phyloP scores from a whole-genome alignment of 1,140 invertebrate species.

The Phocides pigmalion region DNA sequence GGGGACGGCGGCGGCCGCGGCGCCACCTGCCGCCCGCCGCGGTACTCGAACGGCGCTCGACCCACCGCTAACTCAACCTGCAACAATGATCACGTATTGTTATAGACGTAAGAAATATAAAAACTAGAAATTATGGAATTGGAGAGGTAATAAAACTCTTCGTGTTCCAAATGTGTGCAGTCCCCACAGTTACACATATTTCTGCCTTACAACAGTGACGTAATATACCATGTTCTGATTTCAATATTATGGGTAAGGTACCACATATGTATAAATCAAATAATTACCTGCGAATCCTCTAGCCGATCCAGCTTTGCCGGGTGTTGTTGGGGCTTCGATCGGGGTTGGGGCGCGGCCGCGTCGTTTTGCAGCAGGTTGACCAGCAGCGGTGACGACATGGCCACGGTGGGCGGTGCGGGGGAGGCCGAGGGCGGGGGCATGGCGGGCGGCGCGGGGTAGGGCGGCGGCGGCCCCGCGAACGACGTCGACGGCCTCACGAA shows the following conservation, averaged over 20 bases:
- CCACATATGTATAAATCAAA: too few species aligned
- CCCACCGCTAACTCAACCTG: slow-evolving; percentile 76
- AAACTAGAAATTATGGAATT: too few species aligned
- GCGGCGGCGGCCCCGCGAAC: slow-evolving; percentile 55
- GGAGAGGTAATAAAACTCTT: too few species aligned
- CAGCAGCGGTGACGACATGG: slow-evolving; percentile 93
- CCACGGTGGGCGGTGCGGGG: slow-evolving; percentile 66
- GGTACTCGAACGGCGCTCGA: slow-evolving; percentile 76
- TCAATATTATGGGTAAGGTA: too few species aligned
- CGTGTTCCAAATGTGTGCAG: too few species aligned
- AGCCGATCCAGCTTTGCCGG: slow-evolving; percentile 70
- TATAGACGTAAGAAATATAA: too few species aligned
- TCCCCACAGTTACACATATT: too few species aligned
- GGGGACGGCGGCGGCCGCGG: slow-evolving; percentile 60
- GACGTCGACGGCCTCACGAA: slow-evolving; percentile 63
- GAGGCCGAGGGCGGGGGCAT: too few species aligned
- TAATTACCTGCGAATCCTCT: slow-evolving; percentile 67
- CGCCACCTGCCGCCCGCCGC: slow-evolving; percentile 49
- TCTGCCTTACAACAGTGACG: too few species aligned
- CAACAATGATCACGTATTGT: too few species aligned
- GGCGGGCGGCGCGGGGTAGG: not conserved
- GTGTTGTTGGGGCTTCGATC: slow-evolving; percentile 81
- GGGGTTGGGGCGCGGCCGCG: slow-evolving; percentile 82
- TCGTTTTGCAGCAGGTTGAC: slow-evolving; percentile 96
- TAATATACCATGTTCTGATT: too few species aligned